Base-by-base conservation (phyloP, 2,113 vertebrate species). In the Rhynchopsitta pachyrhyncha region DNA sequence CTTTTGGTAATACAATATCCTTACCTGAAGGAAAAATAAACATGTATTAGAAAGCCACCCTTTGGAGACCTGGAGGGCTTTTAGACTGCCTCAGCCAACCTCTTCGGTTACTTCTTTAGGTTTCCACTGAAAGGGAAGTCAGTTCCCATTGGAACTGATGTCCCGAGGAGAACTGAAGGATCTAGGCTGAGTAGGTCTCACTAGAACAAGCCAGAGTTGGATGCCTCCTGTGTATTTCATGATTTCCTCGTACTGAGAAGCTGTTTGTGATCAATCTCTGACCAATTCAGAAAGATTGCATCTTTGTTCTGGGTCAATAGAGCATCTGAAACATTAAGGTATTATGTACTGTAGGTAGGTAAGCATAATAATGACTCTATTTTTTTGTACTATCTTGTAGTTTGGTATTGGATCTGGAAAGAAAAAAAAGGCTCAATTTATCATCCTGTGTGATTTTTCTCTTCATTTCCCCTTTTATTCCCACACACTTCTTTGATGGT, bases 121-220 rank as follows among this genome's bases (percentile, higher is more conserved):
- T 76, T 68, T 62, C 19, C 19, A 6, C 16, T 33, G 39, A 42
- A 44, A 64, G 14, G 14, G 31, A 88, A 80, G 17, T 2, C 14
- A 57, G 17, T 42, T 37, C 12, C 17, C 6, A 6, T 35, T 55
- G 39, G 68, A 59, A 87, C 10, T 64, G 52, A 7, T 27, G 10
- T 79, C 24, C 20, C 0, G 3, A 76, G 37, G 24, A 70, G 37
- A 76, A 62, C 42, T 80, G 41, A 78, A 89, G 42, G n/a, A 37
- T 18, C 10, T 44, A 13, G 13, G 39, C 33, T 70, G 33, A 71
- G 28, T 0, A 1, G 17, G 8, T 73, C 35, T 64, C 33, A 27
- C 27, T 57, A 0, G 1, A 44, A 57, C 0, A 0, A 64, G 44
- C 15, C 6, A 7, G 37, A 63, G 20, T 11, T 75, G n/a, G 39